phyloP scores from a whole-genome alignment of 2,113 vertebrate species.

The Dasyornis broadbenti region DNA sequence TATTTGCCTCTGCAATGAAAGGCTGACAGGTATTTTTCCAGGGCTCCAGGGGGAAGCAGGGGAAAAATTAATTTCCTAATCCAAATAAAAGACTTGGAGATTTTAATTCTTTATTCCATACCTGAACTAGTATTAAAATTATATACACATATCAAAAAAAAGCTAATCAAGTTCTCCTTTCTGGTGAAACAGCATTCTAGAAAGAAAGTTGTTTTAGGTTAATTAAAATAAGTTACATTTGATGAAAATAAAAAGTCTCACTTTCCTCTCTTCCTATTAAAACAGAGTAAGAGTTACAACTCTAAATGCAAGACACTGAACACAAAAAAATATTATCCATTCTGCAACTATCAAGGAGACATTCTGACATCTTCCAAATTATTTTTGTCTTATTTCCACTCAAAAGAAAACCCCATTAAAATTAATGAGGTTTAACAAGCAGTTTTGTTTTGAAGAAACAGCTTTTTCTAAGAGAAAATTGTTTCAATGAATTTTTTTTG shows the following conservation, averaged over 20 bases:
- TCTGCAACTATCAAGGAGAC: not conserved
- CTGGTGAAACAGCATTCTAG: not conserved
- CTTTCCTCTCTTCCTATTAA: not conserved
- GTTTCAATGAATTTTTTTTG: not conserved
- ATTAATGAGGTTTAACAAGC: conserved; percentile 18
- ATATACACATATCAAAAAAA: not conserved
- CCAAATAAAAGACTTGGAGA: not conserved
- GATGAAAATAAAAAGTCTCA: not conserved
- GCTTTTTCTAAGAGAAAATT: not conserved
- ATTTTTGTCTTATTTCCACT: not conserved
- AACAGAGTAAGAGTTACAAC: not conserved
- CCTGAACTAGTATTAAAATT: not conserved
- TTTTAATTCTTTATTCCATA: not conserved
- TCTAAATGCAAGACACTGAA: not conserved
- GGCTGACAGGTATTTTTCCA: not conserved
- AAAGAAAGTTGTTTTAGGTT: not conserved
- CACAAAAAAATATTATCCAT: not conserved
- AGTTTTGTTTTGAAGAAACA: conserved; percentile 15
- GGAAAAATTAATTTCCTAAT: conserved; percentile 12
- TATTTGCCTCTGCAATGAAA: not conserved
- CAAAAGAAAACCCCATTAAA: conserved; percentile 13
- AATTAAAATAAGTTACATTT: not conserved
- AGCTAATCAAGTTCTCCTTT: not conserved
- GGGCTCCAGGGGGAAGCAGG: not conserved
- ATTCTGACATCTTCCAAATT: conserved; percentile 11